These are phyloP conservation scores for Ceyx cyanopectus DNA, from an alignment of 2,113 vertebrate species.

Conservation along the genomic window DNA sequence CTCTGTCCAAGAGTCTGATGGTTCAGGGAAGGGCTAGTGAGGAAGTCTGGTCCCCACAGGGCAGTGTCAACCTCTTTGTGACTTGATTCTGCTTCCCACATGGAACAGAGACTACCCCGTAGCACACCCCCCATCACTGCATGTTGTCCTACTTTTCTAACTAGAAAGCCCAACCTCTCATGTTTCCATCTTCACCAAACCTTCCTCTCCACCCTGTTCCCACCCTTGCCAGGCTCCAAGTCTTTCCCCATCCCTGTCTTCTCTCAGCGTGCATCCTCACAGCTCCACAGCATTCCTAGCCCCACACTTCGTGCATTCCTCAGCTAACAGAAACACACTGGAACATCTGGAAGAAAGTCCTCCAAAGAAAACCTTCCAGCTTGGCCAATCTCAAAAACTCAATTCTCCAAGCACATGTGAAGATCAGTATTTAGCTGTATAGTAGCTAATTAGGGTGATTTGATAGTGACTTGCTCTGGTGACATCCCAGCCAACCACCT, in stretches of 20 bases:
- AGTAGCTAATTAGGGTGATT: neutral
- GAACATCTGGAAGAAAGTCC: neutral
- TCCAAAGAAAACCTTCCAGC: neutral
- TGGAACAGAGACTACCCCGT: neutral
- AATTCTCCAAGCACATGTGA: neutral
- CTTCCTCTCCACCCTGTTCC: neutral
- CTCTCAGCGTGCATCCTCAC: neutral
- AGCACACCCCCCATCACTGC: neutral
- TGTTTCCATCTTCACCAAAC: neutral
- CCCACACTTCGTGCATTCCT: neutral
- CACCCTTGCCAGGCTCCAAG: neutral
- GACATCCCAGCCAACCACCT: neutral
- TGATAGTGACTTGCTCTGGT: neutral
- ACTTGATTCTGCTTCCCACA: neutral
- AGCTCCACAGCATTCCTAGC: neutral
- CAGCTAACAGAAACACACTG: neutral
- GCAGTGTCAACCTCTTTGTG: neutral
- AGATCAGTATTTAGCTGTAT: neutral
- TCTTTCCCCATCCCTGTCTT: neutral
- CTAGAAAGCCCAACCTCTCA: neutral
- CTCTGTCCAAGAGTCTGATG: fast-evolving
- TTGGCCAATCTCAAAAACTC: neutral
- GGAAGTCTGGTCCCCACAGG: neutral
- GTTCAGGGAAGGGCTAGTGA: no score
- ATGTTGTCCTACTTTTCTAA: neutral